Evolutionary conservation across 2,113 vertebrate species (phyloP).

Genomic region (Podarcis raffonei): DNA sequence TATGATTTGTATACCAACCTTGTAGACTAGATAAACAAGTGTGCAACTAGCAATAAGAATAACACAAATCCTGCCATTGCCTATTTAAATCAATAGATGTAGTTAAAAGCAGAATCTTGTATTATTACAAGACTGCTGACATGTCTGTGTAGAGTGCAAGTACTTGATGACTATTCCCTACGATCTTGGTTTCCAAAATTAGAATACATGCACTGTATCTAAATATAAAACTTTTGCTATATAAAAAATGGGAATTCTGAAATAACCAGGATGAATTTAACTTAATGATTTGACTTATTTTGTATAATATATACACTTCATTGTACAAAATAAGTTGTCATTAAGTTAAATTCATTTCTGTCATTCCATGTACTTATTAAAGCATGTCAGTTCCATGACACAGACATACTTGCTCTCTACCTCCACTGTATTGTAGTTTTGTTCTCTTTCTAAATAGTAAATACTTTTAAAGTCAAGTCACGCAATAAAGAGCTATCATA

Average conservation of each 20-base stretch:
- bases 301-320: not conserved
- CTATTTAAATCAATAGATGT: not conserved
- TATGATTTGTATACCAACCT: not conserved
- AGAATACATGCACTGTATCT: not conserved
- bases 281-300: not conserved
- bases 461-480: not conserved
- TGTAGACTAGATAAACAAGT: not conserved
- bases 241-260: not conserved
- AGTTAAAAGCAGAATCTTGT: not conserved
- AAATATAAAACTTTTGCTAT: not conserved
- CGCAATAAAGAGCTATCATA: constrained; percentile 58
- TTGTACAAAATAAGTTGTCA: too few species aligned
- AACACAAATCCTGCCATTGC: not conserved
- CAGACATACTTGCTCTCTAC: not conserved
- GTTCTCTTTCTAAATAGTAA: not conserved
- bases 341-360: not conserved
- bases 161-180: not conserved
- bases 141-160: not conserved
- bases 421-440: not conserved
- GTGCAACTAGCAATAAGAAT: not conserved
- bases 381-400: not conserved
- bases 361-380: not conserved
- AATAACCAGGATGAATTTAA: not conserved
- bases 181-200: not conserved
- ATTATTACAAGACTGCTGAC: not conserved